Evolutionary conservation across 2,888 invertebrate species (phyloP).

Genomic region (Tinea pellionella): DNA sequence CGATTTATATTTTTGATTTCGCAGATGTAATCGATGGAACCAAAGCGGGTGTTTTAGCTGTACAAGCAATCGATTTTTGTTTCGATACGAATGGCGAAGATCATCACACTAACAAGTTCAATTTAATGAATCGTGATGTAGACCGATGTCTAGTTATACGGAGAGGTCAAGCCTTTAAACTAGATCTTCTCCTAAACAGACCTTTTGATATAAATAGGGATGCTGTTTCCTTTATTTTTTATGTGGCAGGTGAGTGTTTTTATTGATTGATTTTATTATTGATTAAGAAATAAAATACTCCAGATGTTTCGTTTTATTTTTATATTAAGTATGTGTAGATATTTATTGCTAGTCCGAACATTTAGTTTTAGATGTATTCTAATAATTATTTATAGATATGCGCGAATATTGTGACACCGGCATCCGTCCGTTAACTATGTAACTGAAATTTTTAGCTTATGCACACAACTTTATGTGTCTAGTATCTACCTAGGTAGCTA

Average conservation of each 20-base stretch:
- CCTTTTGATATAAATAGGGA: conserved; percentile 80
- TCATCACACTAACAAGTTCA: conserved; percentile 84
- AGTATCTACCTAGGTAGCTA: no score
- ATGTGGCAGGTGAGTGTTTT: conserved; percentile 72
- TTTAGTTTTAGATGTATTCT: conserved; percentile 12
- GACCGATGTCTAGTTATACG: conserved; percentile 79
- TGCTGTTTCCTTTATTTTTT: conserved; percentile 86
- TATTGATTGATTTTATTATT: not conserved
- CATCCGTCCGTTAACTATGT: no score
- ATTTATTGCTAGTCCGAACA: not conserved
- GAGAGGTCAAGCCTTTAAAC: conserved; percentile 83
- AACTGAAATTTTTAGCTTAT: no score
- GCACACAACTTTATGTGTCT: no score
- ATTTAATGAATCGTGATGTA: conserved; percentile 73
- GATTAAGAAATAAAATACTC: not conserved
- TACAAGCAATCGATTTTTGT: conserved; percentile 80
- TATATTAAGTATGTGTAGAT: no score
- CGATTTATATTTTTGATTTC: not conserved
- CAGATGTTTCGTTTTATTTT: no score
- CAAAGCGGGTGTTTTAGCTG: conserved; percentile 72
- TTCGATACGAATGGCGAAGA: conserved; percentile 77
- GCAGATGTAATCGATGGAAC: conserved; percentile 59
- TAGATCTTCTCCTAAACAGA: conserved; percentile 79
- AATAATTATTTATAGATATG: no score
- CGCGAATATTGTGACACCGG: no score